Evolutionary conservation across 2,888 invertebrate genomes (phyloP).

Genomic region (Protophormia terraenovae): DNA sequence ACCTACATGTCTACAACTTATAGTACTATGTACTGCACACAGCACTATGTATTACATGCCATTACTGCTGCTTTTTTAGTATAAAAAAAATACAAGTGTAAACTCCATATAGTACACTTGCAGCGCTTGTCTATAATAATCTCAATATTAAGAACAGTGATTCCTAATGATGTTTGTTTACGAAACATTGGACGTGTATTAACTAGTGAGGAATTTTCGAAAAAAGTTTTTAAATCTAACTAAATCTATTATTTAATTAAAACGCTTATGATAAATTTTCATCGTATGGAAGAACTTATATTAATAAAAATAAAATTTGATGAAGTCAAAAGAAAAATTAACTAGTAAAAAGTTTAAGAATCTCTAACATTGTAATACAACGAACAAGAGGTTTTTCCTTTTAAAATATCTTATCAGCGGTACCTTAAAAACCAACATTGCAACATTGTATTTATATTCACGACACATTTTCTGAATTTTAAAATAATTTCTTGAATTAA

Average conservation of each 20-base stretch:
- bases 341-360: slow-evolving; percentile 5
- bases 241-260: too few species aligned
- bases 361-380: neutral
- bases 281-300: too few species aligned
- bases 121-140: slow-evolving; percentile 43
- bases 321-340: neutral
- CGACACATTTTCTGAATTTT: slow-evolving; percentile 15
- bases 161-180: slow-evolving; percentile 7
- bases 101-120: slow-evolving; percentile 19
- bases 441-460: slow-evolving; percentile 24
- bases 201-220: too few species aligned
- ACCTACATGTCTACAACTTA: slow-evolving; percentile 60
- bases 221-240: too few species aligned
- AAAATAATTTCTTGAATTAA: slow-evolving; percentile 16
- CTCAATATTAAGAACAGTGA: slow-evolving; percentile 29
- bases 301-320: neutral
- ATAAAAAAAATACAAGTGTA: slow-evolving; percentile 30
- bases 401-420: slow-evolving; percentile 18
- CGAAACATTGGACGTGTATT: too few species aligned
- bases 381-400: slow-evolving; percentile 7
- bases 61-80: slow-evolving; percentile 13
- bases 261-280: too few species aligned
- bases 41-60: neutral
- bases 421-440: slow-evolving; percentile 22
- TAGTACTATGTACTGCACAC: slow-evolving; percentile 4